Base-by-base conservation (phyloP, 1,140 invertebrate genomes). In the Palaemon carinicauda region DNA sequence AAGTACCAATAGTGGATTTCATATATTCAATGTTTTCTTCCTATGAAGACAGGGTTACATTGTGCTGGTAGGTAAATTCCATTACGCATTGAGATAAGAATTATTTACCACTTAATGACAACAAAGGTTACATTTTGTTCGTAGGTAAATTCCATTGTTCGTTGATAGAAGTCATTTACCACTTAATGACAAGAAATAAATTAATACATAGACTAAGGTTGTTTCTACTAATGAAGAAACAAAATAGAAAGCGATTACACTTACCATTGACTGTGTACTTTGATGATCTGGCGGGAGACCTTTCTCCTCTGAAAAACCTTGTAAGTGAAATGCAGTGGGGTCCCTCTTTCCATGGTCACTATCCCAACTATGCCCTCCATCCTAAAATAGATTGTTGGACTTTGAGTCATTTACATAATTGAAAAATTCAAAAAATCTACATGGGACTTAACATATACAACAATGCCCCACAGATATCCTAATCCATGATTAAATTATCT, bases 341-440 rank as follows among this genome's bases (percentile, higher is more conserved):
- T 77, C 82, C 56, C 71, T 53, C 53, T 83, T 56, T 19, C 82
- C 56, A 3, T 17, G 73, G 29, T 31, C 50, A 12, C 82, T 31
- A 21, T 83, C 82, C 82, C 82, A 83, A 60, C 73, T 75, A 17
- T 83, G 82, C 24, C 82, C 51, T 4, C 33, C 24, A 24, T 77
- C 82, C 82, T 83, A 65, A 33, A 41, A 41, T 41, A 69, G 7
- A 12, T 24, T 24, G 7, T 5, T 27, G 24, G 29, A 69, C 9
- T 24, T 69, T 15, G 9, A 15, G 10, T 81, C 14, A 71, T 0
- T 50, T 9, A 69, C 53, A 21, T 29, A 80, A 15, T 31, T n/a
- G n/a, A n/a, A 33, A 21, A 52, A 21, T 51, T 24, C 24, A n/a
- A 12, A 78, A 24, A 78, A 7, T 53, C 29, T 27, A 69, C 9